Evolutionary conservation across 1,140 invertebrate species (phyloP), one percentile per base, ranked within the genome.

Genomic region (Trinorchestia longiramus): DNA sequence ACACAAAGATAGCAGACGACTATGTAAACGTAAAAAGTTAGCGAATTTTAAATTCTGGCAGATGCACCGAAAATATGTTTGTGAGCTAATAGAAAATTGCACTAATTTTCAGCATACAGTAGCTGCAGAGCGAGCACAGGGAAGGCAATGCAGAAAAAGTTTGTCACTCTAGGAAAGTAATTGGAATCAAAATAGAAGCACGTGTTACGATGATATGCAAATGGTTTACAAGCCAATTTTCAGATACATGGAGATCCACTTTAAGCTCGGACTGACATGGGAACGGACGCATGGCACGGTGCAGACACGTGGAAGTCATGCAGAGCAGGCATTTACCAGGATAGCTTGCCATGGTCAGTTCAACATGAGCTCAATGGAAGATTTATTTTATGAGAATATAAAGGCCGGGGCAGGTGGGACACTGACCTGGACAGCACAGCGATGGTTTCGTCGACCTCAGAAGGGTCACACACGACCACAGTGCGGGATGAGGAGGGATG

Each of bases 401-500:
- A n/a, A n/a, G n/a, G n/a, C n/a, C n/a, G n/a, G n/a, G n/a, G n/a
- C n/a, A n/a, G n/a, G n/a, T n/a, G n/a, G n/a, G n/a, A 95, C 11
- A 98, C 98, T 98, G 97, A 98, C 98, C 97, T 97, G 97, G 98
- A 98, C 97, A 99, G 98, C 87, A 98, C 98, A 28, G 97, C 97
- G 43, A 97, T 97, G 95, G 98, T 97, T 97, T 98, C 98, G 41
- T 98, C 97, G 87, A 98, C 98, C 97, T 99, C 98, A 92, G 98
- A 97, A n/a, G 98, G 98, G 97, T 98, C 98, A 97, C 98, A 99
- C 47, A 98, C 98, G 95, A 99, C 97, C 87, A 98, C 98, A 87
- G 98, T 98, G 97, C 98, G 98, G 87, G 98, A 97, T 87, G 97
- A 97, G 40, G 97, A 97, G 17, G 98, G 97, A 97, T 98, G 97